Conservation (phyloP, 2,888 invertebrate species). For the Lysandra coridon region DNA sequence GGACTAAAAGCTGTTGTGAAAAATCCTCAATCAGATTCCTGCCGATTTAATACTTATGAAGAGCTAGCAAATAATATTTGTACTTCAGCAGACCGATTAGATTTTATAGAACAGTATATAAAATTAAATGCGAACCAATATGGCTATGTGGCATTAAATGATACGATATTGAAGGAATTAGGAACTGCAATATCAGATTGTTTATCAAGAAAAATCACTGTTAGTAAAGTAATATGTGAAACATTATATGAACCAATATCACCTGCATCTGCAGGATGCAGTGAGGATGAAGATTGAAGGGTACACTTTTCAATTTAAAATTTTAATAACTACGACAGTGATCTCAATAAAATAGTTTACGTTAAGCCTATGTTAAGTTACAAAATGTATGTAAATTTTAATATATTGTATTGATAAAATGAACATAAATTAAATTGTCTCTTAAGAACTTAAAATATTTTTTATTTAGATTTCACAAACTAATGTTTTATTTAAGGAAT, state of each 20-base stretch:
- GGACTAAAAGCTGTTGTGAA: neutral
- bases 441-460: neutral
- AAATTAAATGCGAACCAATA: slow-evolving; percentile 50
- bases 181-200: slow-evolving; percentile 49
- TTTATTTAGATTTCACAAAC: neutral
- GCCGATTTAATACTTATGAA: neutral
- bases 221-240: neutral
- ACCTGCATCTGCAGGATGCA: slow-evolving; percentile 56
- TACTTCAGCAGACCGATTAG: slow-evolving; percentile 41
- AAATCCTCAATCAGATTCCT: neutral
- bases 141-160: slow-evolving; percentile 57
- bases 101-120: slow-evolving; percentile 53
- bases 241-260: slow-evolving; percentile 55
- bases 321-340: neutral
- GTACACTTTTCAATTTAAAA: neutral
- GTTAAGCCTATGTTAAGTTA: too few species aligned
- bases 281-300: slow-evolving; percentile 23
- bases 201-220: slow-evolving; percentile 37
- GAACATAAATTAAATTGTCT: neutral
- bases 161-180: slow-evolving; percentile 49
- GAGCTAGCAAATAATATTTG: neutral
- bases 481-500: neutral
- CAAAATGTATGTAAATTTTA: too few species aligned
- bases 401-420: neutral
- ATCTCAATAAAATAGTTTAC: neutral